These are phyloP conservation scores for Trachymyrmex cornetzi DNA, from an alignment of 1,140 invertebrate genomes.

Conservation along the genomic window DNA sequence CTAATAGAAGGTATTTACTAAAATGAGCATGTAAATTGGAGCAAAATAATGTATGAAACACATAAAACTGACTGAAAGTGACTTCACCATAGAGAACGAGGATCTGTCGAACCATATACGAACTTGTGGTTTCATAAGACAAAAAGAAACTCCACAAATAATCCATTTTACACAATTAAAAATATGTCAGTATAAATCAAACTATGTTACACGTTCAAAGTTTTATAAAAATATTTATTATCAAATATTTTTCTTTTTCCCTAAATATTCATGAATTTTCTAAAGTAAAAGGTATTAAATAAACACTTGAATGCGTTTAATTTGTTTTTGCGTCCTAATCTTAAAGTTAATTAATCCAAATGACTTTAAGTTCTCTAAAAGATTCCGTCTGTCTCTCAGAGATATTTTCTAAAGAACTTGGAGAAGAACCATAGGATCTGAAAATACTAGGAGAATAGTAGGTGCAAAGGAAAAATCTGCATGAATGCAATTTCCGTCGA, in stretches of 20 bases:
- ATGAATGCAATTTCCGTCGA: constrained; percentile 64
- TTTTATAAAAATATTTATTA: background rate
- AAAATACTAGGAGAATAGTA: constrained; percentile 3
- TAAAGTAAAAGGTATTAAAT: background rate
- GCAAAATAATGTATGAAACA: too few relatives aligned
- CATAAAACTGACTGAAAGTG: too few relatives aligned
- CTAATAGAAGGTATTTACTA: too few relatives aligned
- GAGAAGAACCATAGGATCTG: background rate
- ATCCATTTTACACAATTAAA: too few relatives aligned
- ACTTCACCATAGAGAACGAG: too few relatives aligned
- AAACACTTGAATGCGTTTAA: background rate
- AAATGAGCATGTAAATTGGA: too few relatives aligned
- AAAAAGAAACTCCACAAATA: too few relatives aligned
- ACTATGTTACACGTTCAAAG: too few relatives aligned
- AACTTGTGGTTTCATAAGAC: too few relatives aligned
- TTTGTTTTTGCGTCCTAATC: background rate
- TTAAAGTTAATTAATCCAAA: background rate
- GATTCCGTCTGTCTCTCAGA: background rate
- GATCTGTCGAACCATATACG: too few relatives aligned
- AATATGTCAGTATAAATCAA: too few relatives aligned
- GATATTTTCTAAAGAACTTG: constrained; percentile 10
- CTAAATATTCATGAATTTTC: background rate
- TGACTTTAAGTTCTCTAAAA: background rate
- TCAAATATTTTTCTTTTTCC: background rate
- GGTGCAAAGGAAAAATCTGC: constrained; percentile 60